Percentiles rank a stretch among this genome's conserved stretches.
These are phyloP conservation scores for Acrossocheilus fasciatus DNA, from an alignment of 2,797 vertebrate species.

Conservation along the genomic window DNA sequence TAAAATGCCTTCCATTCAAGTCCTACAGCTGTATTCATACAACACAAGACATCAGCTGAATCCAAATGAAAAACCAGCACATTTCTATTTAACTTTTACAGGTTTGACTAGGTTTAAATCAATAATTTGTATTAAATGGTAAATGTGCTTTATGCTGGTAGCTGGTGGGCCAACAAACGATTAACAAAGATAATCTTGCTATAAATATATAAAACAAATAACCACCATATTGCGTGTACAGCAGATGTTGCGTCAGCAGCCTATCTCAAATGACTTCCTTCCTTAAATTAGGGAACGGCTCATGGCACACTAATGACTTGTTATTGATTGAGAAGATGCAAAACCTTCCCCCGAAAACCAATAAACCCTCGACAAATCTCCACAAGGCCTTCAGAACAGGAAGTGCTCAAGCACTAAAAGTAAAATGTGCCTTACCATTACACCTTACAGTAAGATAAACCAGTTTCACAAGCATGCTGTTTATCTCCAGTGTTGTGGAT, in stretches of 20 bases:
- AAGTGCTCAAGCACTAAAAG: background rate
- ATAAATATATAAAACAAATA: background rate
- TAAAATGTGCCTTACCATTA: background rate
- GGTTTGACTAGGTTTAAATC: background rate
- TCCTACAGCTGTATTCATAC: background rate
- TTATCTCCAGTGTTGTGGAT: background rate
- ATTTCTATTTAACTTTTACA: too few species aligned
- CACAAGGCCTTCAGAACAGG: background rate
- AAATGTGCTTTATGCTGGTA: background rate
- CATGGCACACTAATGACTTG: slow-evolving; percentile 24
- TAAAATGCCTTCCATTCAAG: background rate
- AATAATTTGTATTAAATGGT: background rate
- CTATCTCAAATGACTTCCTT: background rate
- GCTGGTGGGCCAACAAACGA: background rate
- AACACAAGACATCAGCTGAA: background rate
- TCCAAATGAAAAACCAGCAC: background rate
- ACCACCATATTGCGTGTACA: background rate
- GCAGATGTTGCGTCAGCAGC: background rate
- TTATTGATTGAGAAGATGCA: slow-evolving; percentile 44
- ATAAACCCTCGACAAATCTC: background rate
- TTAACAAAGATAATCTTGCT: background rate
- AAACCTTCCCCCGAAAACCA: slow-evolving; percentile 32
- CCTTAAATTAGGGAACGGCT: background rate
- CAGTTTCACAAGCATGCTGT: background rate
- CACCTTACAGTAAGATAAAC: background rate